Conservation (phyloP, 1,140 invertebrate species). For the Zaprionus tsacasi region DNA sequence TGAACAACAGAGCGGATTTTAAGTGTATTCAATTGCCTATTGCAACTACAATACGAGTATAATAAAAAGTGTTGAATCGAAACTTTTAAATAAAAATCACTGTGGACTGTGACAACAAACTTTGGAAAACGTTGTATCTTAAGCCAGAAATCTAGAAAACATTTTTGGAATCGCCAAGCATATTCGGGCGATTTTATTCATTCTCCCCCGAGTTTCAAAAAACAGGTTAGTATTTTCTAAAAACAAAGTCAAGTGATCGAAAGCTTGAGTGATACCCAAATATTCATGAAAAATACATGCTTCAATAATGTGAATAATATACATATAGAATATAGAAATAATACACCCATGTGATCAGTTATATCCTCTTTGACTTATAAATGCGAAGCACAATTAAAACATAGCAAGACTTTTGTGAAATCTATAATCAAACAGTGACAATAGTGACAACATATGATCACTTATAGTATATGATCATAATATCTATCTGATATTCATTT, state of each 20-base stretch:
- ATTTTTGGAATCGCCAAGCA: conserved; percentile 14
- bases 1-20: conserved; percentile 8
- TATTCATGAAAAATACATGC: not conserved
- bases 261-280: not conserved
- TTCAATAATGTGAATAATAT: too few species aligned
- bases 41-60: not conserved
- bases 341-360: too few species aligned
- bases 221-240: conserved; percentile 38
- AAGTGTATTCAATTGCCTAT: not conserved
- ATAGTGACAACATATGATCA: too few species aligned
- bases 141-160: not conserved
- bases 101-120: conserved; percentile 12
- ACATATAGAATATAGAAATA: too few species aligned
- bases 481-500: too few species aligned
- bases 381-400: too few species aligned
- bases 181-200: conserved; percentile 17
- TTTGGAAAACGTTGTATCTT: not conserved
- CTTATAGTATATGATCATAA: too few species aligned
- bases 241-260: not conserved
- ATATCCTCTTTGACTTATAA: too few species aligned
- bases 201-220: conserved; percentile 10
- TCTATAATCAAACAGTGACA: too few species aligned
- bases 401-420: too few species aligned
- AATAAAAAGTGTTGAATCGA: not conserved
- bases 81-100: conserved; percentile 6